Base-by-base conservation (phyloP, 2,797 vertebrate species). In the Syndactyla subalaris region DNA sequence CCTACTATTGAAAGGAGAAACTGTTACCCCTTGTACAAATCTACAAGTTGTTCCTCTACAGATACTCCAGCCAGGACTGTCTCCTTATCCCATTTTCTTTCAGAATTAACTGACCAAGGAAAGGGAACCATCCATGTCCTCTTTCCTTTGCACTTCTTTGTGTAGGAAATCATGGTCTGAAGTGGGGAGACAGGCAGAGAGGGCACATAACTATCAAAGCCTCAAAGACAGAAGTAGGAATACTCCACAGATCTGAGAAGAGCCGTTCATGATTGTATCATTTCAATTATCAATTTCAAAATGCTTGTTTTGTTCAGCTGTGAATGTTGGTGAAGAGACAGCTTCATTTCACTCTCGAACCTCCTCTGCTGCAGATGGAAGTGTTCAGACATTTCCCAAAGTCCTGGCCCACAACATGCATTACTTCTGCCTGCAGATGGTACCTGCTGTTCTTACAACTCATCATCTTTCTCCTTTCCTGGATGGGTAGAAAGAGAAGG, bases 191-290 rank as follows among this genome's bases (percentile, higher is more conserved):
- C 0, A 13, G 52, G 48, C 32, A 18, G 17, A 65, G 58, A 34
- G 74, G 41, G 21, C 49, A 49, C 38, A 8, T 45, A 84, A 41
- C 36, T 82, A 43, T 38, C 13, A 63, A 86, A 84, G 34, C 24
- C 48, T 74, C 70, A 77, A 86, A 84, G 29, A n/a, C 18, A 81
- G 61, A 80, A 71, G 45, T 12, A 66, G 54, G 54, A 88, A 72
- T 76, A 46, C n/a, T 63, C 43, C 55, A 55, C n/a, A 93, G 62
- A 63, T 65, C 74, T 89, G 74, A 89, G 84, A 91, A 89, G 70
- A 74, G 41, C 70, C 78, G 32, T 71, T 41, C 7, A 10, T 43
- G 55, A 19, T 27, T 88, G n/a, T 79, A 51, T 52, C 1, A 2
- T 46, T 91, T 77, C 67, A 59, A 85, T 63, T 70, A 48, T 62